Evolutionary conservation across 2,888 invertebrate genomes (phyloP).

Genomic region (Dyspetes luteomarginatus): DNA sequence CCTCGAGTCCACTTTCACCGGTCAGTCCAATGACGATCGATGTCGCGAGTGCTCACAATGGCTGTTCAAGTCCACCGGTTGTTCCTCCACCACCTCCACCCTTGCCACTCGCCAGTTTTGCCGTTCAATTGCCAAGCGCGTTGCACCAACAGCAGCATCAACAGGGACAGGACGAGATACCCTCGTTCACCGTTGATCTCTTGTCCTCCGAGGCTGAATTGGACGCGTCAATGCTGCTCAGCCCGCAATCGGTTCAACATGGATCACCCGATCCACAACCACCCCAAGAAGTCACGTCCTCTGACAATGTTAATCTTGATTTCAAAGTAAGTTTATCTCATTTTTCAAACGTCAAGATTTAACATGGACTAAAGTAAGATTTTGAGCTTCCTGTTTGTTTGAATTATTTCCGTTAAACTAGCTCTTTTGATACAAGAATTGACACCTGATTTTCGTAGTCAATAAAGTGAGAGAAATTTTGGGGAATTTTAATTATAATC

Average conservation of each 20-base stretch:
- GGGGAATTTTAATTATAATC: too few species aligned
- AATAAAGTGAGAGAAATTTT: too few species aligned
- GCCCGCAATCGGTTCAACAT: slow-evolving; percentile 78
- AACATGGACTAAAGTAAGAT: background rate
- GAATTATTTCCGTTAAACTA: too few species aligned
- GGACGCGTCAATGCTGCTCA: slow-evolving; percentile 81
- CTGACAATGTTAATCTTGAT: slow-evolving; percentile 80
- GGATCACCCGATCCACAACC: slow-evolving; percentile 81
- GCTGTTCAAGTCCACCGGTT: slow-evolving; percentile 76
- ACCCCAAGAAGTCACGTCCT: slow-evolving; percentile 81
- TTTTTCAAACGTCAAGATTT: slow-evolving; percentile 2
- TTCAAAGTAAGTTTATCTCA: slow-evolving; percentile 74
- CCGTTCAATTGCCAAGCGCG: slow-evolving; percentile 80
- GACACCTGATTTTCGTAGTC: too few species aligned
- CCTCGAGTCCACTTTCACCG: slow-evolving; percentile 78
- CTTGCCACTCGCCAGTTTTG: slow-evolving; percentile 82
- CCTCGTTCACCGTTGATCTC: slow-evolving; percentile 78
- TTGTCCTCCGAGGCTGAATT: slow-evolving; percentile 82
- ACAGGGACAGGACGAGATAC: slow-evolving; percentile 74
- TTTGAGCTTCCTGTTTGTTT: slow-evolving; percentile 11
- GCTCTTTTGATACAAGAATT: too few species aligned
- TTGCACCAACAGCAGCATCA: slow-evolving; percentile 77
- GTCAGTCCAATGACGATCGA: slow-evolving; percentile 81
- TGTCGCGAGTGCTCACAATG: slow-evolving; percentile 77
- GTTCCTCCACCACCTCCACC: slow-evolving; percentile 80